Evolutionary conservation across 2,113 vertebrate species (phyloP).

Genomic region (Emydura subglobosa): DNA sequence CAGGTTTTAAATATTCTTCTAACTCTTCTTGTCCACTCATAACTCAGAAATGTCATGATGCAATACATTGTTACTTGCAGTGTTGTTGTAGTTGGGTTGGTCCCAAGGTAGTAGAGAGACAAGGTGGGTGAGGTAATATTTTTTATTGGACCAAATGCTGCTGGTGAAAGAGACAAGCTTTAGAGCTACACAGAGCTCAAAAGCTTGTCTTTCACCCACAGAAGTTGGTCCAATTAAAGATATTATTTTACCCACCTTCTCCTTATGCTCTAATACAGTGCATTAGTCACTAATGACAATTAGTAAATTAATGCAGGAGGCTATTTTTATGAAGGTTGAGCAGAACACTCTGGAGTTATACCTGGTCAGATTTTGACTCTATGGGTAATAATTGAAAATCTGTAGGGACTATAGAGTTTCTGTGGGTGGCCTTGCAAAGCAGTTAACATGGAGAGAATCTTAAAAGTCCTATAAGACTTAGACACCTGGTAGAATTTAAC

Average conservation of each 20-base stretch:
- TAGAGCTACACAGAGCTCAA: background rate
- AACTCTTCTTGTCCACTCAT: background rate
- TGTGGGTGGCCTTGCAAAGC: background rate
- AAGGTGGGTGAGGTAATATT: background rate
- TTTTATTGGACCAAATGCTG: background rate
- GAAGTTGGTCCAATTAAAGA: background rate
- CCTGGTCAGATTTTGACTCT: background rate
- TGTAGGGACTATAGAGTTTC: background rate
- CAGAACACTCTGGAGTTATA: background rate
- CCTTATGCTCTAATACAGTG: background rate
- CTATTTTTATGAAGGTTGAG: background rate
- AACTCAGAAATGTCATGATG: background rate
- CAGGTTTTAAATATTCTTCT: background rate
- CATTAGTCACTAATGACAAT: background rate
- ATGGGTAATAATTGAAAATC: background rate
- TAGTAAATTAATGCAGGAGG: background rate
- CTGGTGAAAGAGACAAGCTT: background rate
- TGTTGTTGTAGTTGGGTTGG: background rate
- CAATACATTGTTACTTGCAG: background rate
- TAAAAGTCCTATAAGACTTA: background rate
- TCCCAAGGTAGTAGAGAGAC: background rate
- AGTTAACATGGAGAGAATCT: background rate
- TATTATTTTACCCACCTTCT: background rate
- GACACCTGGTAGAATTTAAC: background rate
- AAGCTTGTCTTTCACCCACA: background rate